Evolutionary conservation across 2,888 invertebrate genomes (phyloP), one percentile per base, ranked within the genome.

Genomic region (Xestoiulus laeticollis): DNA sequence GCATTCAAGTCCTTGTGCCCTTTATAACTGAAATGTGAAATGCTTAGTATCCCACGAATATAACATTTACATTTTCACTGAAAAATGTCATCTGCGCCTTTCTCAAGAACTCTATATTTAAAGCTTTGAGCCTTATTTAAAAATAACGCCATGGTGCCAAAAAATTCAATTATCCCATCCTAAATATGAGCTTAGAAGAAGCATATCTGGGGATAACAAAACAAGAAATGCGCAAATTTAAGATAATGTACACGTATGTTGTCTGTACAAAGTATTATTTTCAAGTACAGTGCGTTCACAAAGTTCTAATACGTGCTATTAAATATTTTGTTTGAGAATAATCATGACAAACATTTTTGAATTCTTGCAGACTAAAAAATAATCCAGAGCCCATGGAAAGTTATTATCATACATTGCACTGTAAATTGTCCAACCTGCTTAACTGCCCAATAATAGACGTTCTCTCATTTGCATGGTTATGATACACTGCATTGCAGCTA

Each of bases 61-160:
- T 68, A 26, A 68, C 12, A 26, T 68, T 68, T 68, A 68, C 68
- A 68, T 68, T 68, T 26, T 68, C 68, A 68, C 26, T 26, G 68
- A 68, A 68, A 59, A 68, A 26, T 68, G 68, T 68, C 68, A 68
- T 68, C 68, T 68, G 68, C 26, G 26, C 26, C 12, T 68, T 68
- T 68, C 68, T 26, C 68, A 68, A 26, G 68, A 68, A 1, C 53
- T 59, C n/a, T 59, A 14, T 44, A 14, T 68, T 26, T 12, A 68
- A 68, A 12, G n/a, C 26, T 26, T 26, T 68, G 26, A 68, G 68
- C 68, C 26, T 26, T 68, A 68, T 68, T 68, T 68, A 68, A 26
- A 68, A 68, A 68, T 26, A 68, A 68, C 68, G 68, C 12, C 26
- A 68, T 26, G 68, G 68, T 68, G 68, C 68, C 68, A 68, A 26